Percentiles rank a stretch among this genome's conserved stretches.
These are phyloP conservation scores for Drosophila melanocephala DNA, from an alignment of 2,888 invertebrate genomes.

Conservation along the genomic window DNA sequence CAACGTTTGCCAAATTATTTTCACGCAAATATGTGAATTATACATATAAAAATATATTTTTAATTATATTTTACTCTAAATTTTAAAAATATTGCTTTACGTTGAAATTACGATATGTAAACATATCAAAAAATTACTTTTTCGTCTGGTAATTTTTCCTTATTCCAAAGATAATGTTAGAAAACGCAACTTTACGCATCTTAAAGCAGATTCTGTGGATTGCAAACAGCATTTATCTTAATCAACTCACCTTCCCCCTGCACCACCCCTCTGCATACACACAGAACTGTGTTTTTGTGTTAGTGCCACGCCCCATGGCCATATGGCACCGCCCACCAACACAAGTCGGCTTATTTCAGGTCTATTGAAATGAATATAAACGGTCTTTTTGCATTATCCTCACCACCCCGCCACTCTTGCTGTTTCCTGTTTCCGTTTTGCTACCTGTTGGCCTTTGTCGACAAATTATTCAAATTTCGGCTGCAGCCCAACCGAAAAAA, in stretches of 20 bases:
- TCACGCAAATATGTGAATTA: no score
- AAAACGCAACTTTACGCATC: slow-evolving; percentile 13
- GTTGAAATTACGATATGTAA: not conserved
- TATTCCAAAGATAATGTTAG: not conserved
- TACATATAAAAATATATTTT: not conserved
- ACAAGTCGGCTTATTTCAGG: slow-evolving; percentile 24
- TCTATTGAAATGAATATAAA: slow-evolving; percentile 56
- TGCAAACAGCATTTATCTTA: slow-evolving; percentile 46
- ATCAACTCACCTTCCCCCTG: slow-evolving; percentile 14
- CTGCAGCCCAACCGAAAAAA: slow-evolving; percentile 32
- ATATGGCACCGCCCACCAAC: not conserved
- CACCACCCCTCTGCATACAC: not conserved
- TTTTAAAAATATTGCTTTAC: fast-evolving
- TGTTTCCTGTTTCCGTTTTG: not conserved
- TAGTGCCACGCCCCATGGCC: slow-evolving; percentile 8
- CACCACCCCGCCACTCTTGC: not conserved
- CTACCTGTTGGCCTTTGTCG: slow-evolving; percentile 55
- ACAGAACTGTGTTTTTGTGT: slow-evolving; percentile 1
- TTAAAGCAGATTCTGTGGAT: slow-evolving; percentile 14
- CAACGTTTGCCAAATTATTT: not conserved
- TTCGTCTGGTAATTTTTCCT: no score
- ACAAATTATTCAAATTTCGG: slow-evolving; percentile 62
- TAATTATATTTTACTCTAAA: not conserved
- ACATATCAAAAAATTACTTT: not conserved
- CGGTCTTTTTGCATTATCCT: slow-evolving; percentile 39